A percentile compares a stretch with the other conserved stretches of the same genome.
Evolutionary conservation across 2,797 vertebrate genomes (phyloP).

Genomic region (Neostethus bicornis): DNA sequence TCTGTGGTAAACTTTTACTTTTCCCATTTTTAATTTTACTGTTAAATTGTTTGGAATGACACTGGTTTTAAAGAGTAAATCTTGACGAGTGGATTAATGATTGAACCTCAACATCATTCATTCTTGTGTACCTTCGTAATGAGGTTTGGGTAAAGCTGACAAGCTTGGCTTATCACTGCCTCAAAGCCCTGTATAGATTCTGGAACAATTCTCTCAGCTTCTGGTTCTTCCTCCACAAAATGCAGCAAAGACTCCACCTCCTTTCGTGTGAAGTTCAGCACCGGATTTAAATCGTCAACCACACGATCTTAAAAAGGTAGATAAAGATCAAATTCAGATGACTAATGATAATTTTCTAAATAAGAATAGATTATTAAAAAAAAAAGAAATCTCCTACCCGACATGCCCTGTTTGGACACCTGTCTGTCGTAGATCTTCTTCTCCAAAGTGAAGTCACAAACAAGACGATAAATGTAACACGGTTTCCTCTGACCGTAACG

Average conservation of each 20-base stretch:
- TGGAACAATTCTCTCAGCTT: conserved; percentile 71
- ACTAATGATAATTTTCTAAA: background rate
- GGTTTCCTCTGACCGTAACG: conserved; percentile 97
- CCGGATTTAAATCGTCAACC: conserved; percentile 97
- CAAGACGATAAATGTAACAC: conserved; percentile 95
- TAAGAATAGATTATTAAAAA: background rate
- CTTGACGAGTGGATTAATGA: background rate
- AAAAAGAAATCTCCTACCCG: conserved; percentile 81
- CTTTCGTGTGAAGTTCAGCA: conserved; percentile 94
- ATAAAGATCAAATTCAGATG: conserved; percentile 1
- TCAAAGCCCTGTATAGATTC: conserved; percentile 79
- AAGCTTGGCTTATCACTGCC: conserved; percentile 86
- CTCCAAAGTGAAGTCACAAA: conserved; percentile 97
- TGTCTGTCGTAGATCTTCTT: conserved; percentile 99
- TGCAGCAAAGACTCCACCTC: conserved; percentile 98
- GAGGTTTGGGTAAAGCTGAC: conserved; percentile 89
- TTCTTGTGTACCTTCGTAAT: conserved; percentile 90
- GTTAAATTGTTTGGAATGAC: background rate
- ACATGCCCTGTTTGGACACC: conserved; percentile 99
- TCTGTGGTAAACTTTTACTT: background rate
- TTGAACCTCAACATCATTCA: background rate
- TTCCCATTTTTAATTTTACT: too few species aligned
- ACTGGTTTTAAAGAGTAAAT: background rate
- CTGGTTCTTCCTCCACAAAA: conserved; percentile 95
- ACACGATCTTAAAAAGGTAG: conserved; percentile 86